Percentiles rank a stretch among this genome's conserved stretches.
Evolutionary conservation across 2,888 invertebrate genomes (phyloP).

Genomic region (Lasioglossum leucozonium): DNA sequence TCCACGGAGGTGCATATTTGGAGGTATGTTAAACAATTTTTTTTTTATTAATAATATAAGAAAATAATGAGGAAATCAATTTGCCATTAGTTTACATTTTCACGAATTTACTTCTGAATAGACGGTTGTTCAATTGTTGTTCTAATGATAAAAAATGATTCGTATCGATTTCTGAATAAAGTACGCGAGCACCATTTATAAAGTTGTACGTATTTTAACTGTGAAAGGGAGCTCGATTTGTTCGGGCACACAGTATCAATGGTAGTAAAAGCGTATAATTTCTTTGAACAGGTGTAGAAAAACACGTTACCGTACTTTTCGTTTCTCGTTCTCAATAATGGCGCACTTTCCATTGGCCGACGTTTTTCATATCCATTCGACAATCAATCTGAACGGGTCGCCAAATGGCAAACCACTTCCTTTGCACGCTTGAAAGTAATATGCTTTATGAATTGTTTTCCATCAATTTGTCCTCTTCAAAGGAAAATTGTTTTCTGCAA

Average conservation of each 20-base stretch:
- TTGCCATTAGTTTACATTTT: neutral
- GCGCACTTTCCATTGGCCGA: neutral
- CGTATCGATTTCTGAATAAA: neutral
- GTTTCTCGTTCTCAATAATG: neutral
- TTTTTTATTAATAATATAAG: neutral
- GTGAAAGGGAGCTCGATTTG: neutral
- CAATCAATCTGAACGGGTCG: neutral
- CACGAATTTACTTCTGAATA: neutral
- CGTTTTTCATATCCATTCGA: neutral
- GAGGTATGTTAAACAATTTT: too few relatives aligned
- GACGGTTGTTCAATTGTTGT: neutral
- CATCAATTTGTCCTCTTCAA: constrained; percentile 23
- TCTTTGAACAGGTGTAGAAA: neutral
- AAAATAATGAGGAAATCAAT: neutral
- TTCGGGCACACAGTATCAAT: neutral
- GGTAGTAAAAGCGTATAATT: neutral
- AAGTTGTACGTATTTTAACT: neutral
- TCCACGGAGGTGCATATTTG: too few relatives aligned
- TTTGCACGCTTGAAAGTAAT: constrained; percentile 16
- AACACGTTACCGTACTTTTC: neutral
- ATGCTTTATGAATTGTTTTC: constrained; percentile 47
- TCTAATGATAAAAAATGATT: neutral
- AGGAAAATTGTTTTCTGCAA: constrained; percentile 37
- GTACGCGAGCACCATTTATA: neutral
- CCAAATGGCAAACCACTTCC: constrained; percentile 12